These are phyloP conservation scores for Cheilosia impressa DNA, from an alignment of 2,888 invertebrate genomes.

Conservation along the genomic window DNA sequence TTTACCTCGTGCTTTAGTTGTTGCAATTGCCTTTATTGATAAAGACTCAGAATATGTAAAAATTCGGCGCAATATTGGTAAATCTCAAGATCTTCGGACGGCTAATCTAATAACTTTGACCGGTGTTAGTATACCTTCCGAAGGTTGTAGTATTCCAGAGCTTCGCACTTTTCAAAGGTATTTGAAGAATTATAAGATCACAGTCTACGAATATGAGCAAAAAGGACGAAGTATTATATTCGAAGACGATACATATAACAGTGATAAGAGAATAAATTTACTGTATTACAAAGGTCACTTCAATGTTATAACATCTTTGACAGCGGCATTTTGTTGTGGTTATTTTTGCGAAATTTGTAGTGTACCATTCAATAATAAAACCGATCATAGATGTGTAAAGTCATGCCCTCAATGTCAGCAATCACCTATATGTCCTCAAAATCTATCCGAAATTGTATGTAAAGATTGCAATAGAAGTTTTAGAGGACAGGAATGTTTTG, in stretches of 20 bases:
- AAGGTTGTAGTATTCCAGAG: not conserved
- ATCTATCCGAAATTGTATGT: no score
- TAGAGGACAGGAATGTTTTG: slow-evolving; percentile 5
- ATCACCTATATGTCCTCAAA: no score
- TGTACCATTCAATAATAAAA: slow-evolving; percentile 23
- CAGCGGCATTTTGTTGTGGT: slow-evolving; percentile 14
- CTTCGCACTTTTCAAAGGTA: not conserved
- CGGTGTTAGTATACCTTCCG: not conserved
- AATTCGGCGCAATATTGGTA: not conserved
- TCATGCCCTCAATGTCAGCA: not conserved
- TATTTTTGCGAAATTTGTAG: slow-evolving; percentile 18
- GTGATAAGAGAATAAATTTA: slow-evolving; percentile 5
- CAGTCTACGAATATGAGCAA: not conserved
- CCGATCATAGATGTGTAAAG: not conserved
- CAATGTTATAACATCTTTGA: slow-evolving; percentile 9
- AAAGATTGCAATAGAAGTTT: no score
- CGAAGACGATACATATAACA: not conserved
- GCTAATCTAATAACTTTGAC: not conserved
- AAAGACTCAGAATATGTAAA: not conserved
- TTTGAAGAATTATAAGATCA: not conserved
- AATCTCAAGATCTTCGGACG: not conserved
- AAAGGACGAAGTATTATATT: slow-evolving; percentile 4
- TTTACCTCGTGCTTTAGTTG: not conserved
- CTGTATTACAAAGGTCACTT: not conserved
- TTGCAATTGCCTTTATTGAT: not conserved